Evolutionary conservation across 1,140 invertebrate species (phyloP), one percentile per base, ranked within the genome.

Genomic region (Drosophila obscura): DNA sequence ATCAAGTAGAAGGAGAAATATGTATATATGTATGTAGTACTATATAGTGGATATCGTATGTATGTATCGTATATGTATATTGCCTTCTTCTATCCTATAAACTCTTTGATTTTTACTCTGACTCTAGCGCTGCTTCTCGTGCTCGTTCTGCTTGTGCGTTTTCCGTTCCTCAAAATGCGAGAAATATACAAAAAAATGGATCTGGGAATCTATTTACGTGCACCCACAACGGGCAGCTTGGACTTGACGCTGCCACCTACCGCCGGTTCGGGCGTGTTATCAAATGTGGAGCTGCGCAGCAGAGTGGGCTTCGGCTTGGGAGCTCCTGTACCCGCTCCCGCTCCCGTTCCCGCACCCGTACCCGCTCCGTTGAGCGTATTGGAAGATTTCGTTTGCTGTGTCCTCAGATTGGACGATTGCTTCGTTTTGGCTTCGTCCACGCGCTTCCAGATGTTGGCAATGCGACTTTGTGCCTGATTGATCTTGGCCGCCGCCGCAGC

Each of bases 391-490:
- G 82, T 88, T 82, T 87, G 75, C 60, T 90, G 84, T 13, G 82
- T 78, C 45, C 52, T 75, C 31, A 88, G 44, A 58, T 87, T 87
- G 44, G 79, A 59, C 51, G 50, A 35, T 60, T 55, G 65, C 49
- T 77, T 77, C 26, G 62, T 66, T 9, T 91, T 91, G n/a, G 92
- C 94, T 39, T 96, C 95, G 80, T 97, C 96, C 2, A 96, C 95
- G 79, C 94, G 95, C 77, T 97, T 98, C 97, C 97, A 98, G 11
- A 98, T 93, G 82, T 94, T 96, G 1, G 97, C 96, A 44, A 98
- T 97, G 90, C 97, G 97, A 91, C 97, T 97, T 2, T 96, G 95
- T 1, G 96, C 95, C 68, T 96, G 95, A 44, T 83, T 90, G 11
- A 91, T 91, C 52, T 87, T 91, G 2, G 67, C 80, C 9, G 73